These are phyloP conservation scores for Tetrapedia diversipes DNA, from an alignment of 2,888 invertebrate genomes.

Conservation along the genomic window DNA sequence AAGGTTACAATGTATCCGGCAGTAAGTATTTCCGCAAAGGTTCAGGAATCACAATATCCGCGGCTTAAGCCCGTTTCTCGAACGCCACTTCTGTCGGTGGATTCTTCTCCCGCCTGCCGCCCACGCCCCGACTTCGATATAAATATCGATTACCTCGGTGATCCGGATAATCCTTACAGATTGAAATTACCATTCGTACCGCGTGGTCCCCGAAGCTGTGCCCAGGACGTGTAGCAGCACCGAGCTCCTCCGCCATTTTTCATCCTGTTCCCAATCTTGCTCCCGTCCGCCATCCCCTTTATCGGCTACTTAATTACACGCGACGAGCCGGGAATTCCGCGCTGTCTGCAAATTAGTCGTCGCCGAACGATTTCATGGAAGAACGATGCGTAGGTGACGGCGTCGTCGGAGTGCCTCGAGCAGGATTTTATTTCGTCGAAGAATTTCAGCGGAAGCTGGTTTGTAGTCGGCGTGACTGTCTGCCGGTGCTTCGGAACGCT, in stretches of 20 bases:
- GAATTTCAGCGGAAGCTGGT: conserved; percentile 5
- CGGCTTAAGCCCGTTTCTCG: conserved; percentile 61
- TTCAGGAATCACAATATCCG: conserved; percentile 66
- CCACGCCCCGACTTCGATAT: conserved; percentile 65
- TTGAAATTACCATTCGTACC: conserved; percentile 75
- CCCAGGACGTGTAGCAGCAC: conserved; percentile 41
- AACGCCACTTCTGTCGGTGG: conserved; percentile 46
- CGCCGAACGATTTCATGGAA: conserved; percentile 34
- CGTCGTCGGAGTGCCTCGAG: background rate
- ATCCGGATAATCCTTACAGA: conserved; percentile 79
- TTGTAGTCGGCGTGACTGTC: conserved; percentile 6
- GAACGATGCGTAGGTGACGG: conserved; percentile 12
- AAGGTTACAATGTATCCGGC: conserved; percentile 44
- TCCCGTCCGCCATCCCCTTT: conserved; percentile 1
- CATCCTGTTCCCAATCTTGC: conserved; percentile 29
- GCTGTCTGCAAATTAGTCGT: conserved; percentile 9
- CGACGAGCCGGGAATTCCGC: conserved; percentile 49
- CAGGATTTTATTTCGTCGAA: conserved; percentile 8
- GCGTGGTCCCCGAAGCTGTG: conserved; percentile 41
- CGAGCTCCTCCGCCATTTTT: conserved; percentile 31
- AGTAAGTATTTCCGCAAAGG: conserved; percentile 53
- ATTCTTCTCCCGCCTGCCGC: conserved; percentile 41
- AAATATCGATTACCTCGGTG: conserved; percentile 78
- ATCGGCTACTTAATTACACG: conserved; percentile 52
- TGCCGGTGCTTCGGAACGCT: conserved; percentile 4